Evolutionary conservation across 2,888 invertebrate species (phyloP).

Genomic region (Paralinhomoeus sp.): DNA sequence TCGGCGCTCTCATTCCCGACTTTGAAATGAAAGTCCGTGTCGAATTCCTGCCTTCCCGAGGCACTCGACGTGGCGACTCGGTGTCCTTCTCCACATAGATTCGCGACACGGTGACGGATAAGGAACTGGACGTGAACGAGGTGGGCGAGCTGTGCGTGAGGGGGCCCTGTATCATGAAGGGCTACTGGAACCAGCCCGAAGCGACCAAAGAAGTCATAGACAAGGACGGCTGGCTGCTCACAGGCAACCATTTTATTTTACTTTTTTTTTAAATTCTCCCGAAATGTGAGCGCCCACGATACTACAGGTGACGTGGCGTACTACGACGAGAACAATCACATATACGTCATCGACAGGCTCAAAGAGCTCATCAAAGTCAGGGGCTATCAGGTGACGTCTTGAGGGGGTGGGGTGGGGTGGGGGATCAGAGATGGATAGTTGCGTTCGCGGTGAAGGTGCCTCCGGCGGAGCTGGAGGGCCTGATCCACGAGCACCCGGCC

Average conservation of each 20-base stretch:
- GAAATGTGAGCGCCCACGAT: neutral
- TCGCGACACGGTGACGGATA: constrained; percentile 32
- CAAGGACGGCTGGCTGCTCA: constrained; percentile 52
- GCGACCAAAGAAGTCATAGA: constrained; percentile 45
- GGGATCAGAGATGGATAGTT: no score
- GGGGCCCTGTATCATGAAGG: constrained; percentile 56
- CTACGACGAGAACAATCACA: constrained; percentile 49
- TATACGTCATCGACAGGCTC: constrained; percentile 57
- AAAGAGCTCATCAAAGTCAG: constrained; percentile 79
- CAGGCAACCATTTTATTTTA: no score
- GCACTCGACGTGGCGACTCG: no score
- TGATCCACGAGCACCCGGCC: constrained; percentile 44
- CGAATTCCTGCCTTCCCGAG: no score
- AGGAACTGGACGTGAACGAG: constrained; percentile 38
- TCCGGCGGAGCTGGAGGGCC: constrained; percentile 58
- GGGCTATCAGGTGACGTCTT: constrained; percentile 46
- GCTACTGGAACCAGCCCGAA: constrained; percentile 50
- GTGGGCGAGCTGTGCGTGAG: constrained; percentile 64
- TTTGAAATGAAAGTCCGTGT: constrained; percentile 42
- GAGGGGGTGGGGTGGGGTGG: neutral
- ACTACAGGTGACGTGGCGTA: constrained; percentile 54
- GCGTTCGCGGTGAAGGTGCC: no score
- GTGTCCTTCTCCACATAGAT: no score
- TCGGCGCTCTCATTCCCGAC: constrained; percentile 40
- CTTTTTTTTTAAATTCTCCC: no score